Evolutionary conservation across 1,140 invertebrate species (phyloP).

Genomic region (Protaetia brevitarsis): DNA sequence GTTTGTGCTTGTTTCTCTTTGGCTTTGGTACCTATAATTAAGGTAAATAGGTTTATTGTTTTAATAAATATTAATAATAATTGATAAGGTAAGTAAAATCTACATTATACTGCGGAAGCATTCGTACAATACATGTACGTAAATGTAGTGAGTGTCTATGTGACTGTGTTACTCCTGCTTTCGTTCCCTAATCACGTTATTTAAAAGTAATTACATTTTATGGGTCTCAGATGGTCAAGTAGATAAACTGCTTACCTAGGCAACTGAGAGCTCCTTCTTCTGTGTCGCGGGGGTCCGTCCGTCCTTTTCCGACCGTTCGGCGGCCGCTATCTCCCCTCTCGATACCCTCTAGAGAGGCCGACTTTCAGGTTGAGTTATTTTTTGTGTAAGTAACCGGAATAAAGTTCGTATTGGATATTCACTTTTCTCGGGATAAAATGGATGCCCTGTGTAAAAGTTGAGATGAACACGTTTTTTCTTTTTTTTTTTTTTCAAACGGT

Average conservation of each 20-base stretch:
- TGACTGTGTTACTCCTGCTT: neutral
- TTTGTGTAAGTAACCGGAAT: constrained; percentile 15
- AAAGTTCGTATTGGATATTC: constrained; percentile 16
- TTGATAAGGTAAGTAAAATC: neutral
- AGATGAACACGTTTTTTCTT: constrained; percentile 4
- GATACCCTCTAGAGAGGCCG: constrained; percentile 5
- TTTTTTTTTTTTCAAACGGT: constrained; percentile 14
- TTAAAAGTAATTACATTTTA: constrained; percentile 23
- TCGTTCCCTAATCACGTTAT: constrained; percentile 19
- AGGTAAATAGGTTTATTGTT: too few relatives aligned
- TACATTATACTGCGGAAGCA: neutral
- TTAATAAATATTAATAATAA: too few relatives aligned
- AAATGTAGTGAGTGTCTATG: neutral
- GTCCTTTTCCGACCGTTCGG: neutral
- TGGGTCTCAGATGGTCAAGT: constrained; percentile 19
- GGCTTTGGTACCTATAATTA: too few relatives aligned
- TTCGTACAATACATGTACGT: neutral
- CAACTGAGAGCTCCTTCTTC: constrained; percentile 3
- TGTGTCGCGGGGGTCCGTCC: neutral
- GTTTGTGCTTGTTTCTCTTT: too few relatives aligned
- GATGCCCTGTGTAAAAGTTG: constrained; percentile 1
- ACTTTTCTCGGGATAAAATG: constrained; percentile 13
- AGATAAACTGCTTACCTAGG: constrained; percentile 21
- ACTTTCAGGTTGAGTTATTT: constrained; percentile 16
- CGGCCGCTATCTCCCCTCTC: neutral